Conservation (phyloP, 30 jellyfish, hydroid and myxozoan genomes). For the Turritopsis rubra region DNA sequence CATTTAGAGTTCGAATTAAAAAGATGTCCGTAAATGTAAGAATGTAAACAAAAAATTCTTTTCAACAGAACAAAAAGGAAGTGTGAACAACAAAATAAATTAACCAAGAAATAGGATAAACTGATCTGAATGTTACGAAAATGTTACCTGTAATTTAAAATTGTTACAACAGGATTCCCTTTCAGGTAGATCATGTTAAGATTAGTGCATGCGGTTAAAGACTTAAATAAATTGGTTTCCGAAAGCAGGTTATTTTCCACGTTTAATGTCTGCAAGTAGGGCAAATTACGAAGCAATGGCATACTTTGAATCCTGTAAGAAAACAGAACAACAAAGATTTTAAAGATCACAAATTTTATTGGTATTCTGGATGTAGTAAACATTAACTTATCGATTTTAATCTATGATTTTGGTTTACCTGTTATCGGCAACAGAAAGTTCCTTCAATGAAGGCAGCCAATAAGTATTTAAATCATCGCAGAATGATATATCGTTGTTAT, state of each 20-base stretch:
- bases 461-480: constrained; percentile 17
- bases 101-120: neutral
- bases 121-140: neutral
- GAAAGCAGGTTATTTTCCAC: neutral
- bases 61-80: no score
- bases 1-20: no score
- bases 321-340: neutral
- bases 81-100: no score
- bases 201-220: neutral
- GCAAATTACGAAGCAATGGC: neutral
- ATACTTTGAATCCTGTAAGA: neutral
- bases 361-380: no score
- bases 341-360: no score
- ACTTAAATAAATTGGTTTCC: neutral
- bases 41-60: no score
- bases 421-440: constrained; percentile 44
- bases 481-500: constrained; percentile 31
- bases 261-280: neutral
- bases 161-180: constrained; percentile 1
- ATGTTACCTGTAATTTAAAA: neutral
- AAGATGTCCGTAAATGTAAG: no score
- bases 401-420: constrained; percentile 31
- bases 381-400: no score
- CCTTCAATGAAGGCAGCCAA: constrained; percentile 50
- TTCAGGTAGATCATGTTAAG: neutral